phyloP scores from a whole-genome alignment of 2,797 vertebrate genomes.

The Tarsius wallacei region DNA sequence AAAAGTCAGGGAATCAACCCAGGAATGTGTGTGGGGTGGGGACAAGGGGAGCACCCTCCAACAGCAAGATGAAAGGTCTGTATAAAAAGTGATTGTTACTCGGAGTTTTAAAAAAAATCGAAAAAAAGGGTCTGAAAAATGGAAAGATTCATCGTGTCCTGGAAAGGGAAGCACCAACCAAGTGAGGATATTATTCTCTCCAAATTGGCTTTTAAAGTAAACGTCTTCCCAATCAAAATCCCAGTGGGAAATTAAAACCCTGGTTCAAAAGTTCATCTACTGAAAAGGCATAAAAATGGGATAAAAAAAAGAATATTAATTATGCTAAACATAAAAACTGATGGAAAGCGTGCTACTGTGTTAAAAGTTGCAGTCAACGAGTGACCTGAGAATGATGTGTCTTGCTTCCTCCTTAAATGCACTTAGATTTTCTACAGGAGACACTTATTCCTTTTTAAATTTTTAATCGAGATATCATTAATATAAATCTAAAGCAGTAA shows the following conservation, averaged over 20 bases:
- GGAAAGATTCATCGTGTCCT: not conserved
- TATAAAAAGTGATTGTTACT: not conserved
- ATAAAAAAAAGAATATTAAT: slow-evolving; percentile 59
- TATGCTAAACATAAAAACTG: slow-evolving; percentile 61
- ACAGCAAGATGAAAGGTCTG: not conserved
- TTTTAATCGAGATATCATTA: slow-evolving; percentile 55
- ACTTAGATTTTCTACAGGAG: not conserved
- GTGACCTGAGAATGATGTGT: not conserved
- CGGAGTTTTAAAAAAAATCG: not conserved
- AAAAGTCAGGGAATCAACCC: not conserved
- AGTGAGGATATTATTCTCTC: not conserved
- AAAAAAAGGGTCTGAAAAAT: slow-evolving; percentile 1
- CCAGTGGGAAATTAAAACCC: slow-evolving; percentile 14
- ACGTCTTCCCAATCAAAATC: slow-evolving; percentile 57
- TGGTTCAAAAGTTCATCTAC: slow-evolving; percentile 38
- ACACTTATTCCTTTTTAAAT: not conserved
- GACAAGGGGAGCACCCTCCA: accelerated
- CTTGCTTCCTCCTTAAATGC: slow-evolving; percentile 7
- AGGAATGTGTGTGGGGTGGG: not conserved
- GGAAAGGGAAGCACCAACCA: not conserved
- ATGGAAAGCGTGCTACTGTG: not conserved
- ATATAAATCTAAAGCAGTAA: not conserved
- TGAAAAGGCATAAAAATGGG: not conserved
- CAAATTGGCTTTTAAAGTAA: slow-evolving; percentile 56
- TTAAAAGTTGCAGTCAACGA: not conserved